A percentile compares a stretch with the other conserved stretches of the same genome.
Evolutionary conservation across 2,113 vertebrate species (phyloP).

Genomic region (Hylia prasina): DNA sequence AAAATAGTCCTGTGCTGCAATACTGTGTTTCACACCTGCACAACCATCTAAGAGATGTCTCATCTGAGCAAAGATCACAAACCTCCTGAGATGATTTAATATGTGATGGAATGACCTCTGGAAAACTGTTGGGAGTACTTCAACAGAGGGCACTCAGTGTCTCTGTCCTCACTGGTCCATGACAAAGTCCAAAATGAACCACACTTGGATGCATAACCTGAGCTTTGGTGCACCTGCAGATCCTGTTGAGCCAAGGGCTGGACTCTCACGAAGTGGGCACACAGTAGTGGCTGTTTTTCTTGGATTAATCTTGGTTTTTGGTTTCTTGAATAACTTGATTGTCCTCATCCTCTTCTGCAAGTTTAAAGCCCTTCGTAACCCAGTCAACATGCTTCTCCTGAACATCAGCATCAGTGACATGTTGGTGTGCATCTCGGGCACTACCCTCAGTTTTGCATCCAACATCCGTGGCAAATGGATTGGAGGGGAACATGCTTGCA

Average conservation of each 20-base stretch:
- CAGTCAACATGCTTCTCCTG: constrained; percentile 87
- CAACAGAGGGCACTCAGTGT: neutral
- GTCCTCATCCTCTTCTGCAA: constrained; percentile 86
- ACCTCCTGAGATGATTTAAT: neutral
- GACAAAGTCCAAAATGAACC: constrained; percentile 10
- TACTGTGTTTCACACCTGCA: neutral
- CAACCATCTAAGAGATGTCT: neutral
- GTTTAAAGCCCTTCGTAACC: constrained; percentile 85
- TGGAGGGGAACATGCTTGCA: constrained; percentile 80
- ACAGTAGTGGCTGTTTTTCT: constrained; percentile 81
- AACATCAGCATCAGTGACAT: constrained; percentile 91
- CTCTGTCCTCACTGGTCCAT: neutral
- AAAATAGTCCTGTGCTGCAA: neutral
- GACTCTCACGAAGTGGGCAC: constrained; percentile 76
- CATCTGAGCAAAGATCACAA: neutral
- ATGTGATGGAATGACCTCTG: neutral
- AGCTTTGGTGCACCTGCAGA: constrained; percentile 30
- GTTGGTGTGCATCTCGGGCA: constrained; percentile 86
- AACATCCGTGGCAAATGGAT: constrained; percentile 83
- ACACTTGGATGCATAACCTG: constrained; percentile 38
- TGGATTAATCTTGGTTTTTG: constrained; percentile 85
- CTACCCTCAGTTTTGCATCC: constrained; percentile 85
- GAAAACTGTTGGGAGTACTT: neutral
- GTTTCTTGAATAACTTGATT: constrained; percentile 85
- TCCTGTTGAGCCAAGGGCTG: constrained; percentile 17